Base-by-base conservation (phyloP, 2,797 vertebrate genomes). In the Muraenolepis orangiensis region DNA sequence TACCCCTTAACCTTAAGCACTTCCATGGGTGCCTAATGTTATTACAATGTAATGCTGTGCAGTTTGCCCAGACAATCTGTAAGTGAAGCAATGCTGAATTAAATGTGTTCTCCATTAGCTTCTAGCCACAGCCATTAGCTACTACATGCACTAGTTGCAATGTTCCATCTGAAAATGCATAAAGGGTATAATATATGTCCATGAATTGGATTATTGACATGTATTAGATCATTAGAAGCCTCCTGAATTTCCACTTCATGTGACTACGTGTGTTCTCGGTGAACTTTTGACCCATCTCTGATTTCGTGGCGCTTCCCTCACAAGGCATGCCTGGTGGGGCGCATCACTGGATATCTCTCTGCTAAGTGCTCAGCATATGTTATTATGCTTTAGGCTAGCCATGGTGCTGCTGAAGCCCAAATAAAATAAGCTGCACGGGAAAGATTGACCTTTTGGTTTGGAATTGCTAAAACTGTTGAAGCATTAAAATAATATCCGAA, bases 171-270 rank as follows among this genome's bases (percentile, higher is more conserved):
- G 72, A 20, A 70, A 64, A 57, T 70, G 80, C 40, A 72, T 29
- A 38, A 14, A 42, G 57, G 76, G 68, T 71, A 40, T 75, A n/a
- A n/a, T 66, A 76, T 69, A 70, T 70, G 83, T 87, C 88, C 86
- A 36, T 90, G 81, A 87, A 86, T 71, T 76, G 77, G 73, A 87
- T 86, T 66, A 82, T 80, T 76, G 51, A 66, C 72, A 70, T 77
- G 77, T 64, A 75, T 82, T 78, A 78, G 76, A 87, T 80, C n/a
- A n/a, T n/a, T n/a, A n/a, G 78, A 84, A 86, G 87, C 77, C 30
- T 78, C 70, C 70, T 83, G 74, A 82, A 80, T 88, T 85, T 86
- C 74, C 75, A 20, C 67, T 80, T 73, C 86, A 91, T 89, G 86
- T 86, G 87, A 89, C 80, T 74, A 78, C 26, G 31, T 73, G 71